Evolutionary conservation across 1,140 invertebrate species (phyloP), one percentile per base, ranked within the genome.

Genomic region (Polypedilum vanderplanki): DNA sequence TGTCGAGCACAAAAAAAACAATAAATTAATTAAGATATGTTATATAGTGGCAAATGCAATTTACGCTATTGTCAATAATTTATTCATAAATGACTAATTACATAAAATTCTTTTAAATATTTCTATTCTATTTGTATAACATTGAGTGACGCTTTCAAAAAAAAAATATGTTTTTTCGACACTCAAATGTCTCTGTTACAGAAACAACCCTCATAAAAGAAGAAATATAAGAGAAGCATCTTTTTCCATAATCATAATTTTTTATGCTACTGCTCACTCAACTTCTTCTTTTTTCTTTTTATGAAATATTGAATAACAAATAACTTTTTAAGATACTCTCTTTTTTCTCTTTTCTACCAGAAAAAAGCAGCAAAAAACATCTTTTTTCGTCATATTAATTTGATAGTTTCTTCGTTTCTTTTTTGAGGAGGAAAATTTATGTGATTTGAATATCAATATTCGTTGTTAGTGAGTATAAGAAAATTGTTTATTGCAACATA

Each of bases 391-490:
- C 41, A 46, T 46, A 46, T 46, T 46, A 46, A 46, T 46, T 46
- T 46, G 65, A 67, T 67, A 67, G 65, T 67, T 67, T 67, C 7
- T 57, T 12, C 10, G 8, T 12, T 67, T 67, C n/a, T n/a, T 67
- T 67, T 1, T 4, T 67, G n/a, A 7, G n/a, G 18, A 17, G n/a
- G 46, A 57, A 67, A 67, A 67, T 67, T 67, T 67, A 67, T 67
- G 65, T 20, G 65, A 67, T 67, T 67, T 67, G 65, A 67, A 67
- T 67, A 67, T 67, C 65, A 67, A 67, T 67, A 67, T 8, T 67
- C 17, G 10, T 67, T 20, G 18, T 67, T 46, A 8, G 24, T 33
- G 24, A 33, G 24, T 33, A 33, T 5, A 33, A 33, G 24, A 33
- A 33, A 5, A 33, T 33, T 33, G 24, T 33, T 33, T 33, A 33